Base-by-base conservation (phyloP, 2,797 vertebrate genomes). In the Otus scops region DNA sequence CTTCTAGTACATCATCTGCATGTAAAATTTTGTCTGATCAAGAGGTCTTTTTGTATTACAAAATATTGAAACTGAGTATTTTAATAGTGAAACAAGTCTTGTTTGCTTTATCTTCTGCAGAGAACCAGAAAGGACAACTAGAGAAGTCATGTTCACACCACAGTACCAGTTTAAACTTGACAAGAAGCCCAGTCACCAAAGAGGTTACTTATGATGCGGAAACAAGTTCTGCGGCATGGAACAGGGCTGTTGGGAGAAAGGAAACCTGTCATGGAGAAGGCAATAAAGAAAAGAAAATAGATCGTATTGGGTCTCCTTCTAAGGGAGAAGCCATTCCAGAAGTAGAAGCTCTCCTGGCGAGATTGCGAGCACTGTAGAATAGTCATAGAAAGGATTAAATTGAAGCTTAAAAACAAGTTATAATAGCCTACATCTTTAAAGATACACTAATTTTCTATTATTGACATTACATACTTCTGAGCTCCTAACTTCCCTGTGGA, bases 281-380 rank as follows among this genome's bases (percentile, higher is more conserved):
- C 80, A 97, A 53, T 93, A 97, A 82, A 91, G 98, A 98, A 89
- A 99, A 97, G 86, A 98, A 98, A 96, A 94, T 50, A 18, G 97
- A 98, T 92, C 60, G 70, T 63, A 89, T 90, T 1, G 92, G 89
- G 59, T 97, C 97, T 84, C 85, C 97, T 93, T 96, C 98, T 79
- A 99, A 98, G 67, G 98, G 97, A 56, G 99, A 99, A 94, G 78
- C 93, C 17, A 93, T 98, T 96, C 98, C 98, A 12, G 99, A 99
- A 97, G 99, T 99, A 20, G 99, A 99, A 97, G 98, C 99, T 95
- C 98, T 99, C 24, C 98, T 99, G 93, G 99, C 99, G 91, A 98
- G 98, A 97, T 98, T 99, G 86, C 98, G 99, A 96, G 99, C 99
- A 36, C 98, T 99, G 77, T 99, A 98, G 98, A 95, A 81, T 89